Base-by-base conservation (phyloP, 2,797 vertebrate genomes). In the Enoplosus armatus region DNA sequence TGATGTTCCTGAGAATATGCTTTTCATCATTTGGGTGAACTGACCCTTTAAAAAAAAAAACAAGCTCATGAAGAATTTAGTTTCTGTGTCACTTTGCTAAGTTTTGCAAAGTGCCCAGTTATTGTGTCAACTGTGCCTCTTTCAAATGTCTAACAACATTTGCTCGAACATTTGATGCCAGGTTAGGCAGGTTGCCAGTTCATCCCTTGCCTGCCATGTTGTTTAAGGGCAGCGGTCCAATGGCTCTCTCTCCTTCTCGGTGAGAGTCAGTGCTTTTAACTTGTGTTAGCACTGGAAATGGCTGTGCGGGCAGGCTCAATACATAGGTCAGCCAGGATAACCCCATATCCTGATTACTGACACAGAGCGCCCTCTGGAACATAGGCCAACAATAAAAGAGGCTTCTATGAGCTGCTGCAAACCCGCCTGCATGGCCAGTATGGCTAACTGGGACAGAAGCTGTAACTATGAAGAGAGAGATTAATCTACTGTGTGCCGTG, bases 261-360 rank as follows among this genome's bases (percentile, higher is more conserved):
- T 56, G 56, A 79, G 73, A 82, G 79, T 81, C 35, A 16, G 45
- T 56, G 55, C 82, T 85, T 87, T 88, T 84, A 88, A 87, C 83
- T 76, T 47, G 78, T 77, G 81, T 82, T 83, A 75, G 78, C 27
- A 39, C 72, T 90, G 90, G 88, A 90, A 92, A 90, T 53, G 79
- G 85, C 84, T 89, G 72, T 74, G 55, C 81, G 81, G 88, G 81
- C 82, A 83, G 78, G 87, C 93, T 95, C 94, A 94, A 93, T 95
- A 93, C 88, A 59, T 67, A 87, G 93, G 93, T 95, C 95, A 95
- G 92, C 85, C 95, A 95, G 95, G 95, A 96, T 95, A 95, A 95
- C 95, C 95, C 93, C 91, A 95, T 95, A 95, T 96, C 95, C 95
- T 95, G 94, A 96, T 94, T 94, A 93, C 93, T 94, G 93, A 90